Conservation (phyloP, 2,888 invertebrate genomes). For the Volucella inanis region DNA sequence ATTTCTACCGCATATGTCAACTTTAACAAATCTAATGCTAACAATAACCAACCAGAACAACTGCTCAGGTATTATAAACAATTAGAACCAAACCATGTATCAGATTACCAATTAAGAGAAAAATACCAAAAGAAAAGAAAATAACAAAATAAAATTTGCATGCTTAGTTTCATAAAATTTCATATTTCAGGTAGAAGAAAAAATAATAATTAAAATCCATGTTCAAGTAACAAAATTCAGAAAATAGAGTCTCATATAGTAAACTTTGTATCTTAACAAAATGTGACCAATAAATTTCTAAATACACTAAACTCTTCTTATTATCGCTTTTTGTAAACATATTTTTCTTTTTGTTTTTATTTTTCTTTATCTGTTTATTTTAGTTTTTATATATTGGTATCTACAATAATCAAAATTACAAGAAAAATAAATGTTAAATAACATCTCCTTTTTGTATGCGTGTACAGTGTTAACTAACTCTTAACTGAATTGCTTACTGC, state of each 20-base stretch:
- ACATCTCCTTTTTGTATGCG: too few relatives aligned
- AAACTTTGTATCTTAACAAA: slow-evolving; percentile 16
- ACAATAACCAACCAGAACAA: too few relatives aligned
- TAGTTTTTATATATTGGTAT: neutral
- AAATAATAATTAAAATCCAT: slow-evolving; percentile 6
- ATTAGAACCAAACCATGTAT: neutral
- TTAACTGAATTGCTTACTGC: slow-evolving; percentile 16
- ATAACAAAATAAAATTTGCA: slow-evolving; percentile 12
- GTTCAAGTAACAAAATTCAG: slow-evolving; percentile 40
- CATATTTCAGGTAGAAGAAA: slow-evolving; percentile 36
- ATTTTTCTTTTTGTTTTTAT: neutral
- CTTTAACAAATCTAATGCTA: too few relatives aligned
- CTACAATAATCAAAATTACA: slow-evolving; percentile 5
- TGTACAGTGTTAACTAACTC: neutral
- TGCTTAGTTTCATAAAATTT: slow-evolving; percentile 34
- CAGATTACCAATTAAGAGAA: neutral
- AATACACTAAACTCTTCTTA: slow-evolving; percentile 16
- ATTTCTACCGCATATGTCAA: too few relatives aligned
- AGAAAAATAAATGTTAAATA: neutral
- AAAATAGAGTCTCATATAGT: slow-evolving; percentile 9
- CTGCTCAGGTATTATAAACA: too few relatives aligned
- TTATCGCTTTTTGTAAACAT: slow-evolving; percentile 14
- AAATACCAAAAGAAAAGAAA: neutral
- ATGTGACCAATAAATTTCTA: slow-evolving; percentile 11
- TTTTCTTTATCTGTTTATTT: too few relatives aligned